Percentiles rank a stretch among this genome's conserved stretches.
These are phyloP conservation scores for Polypedilum pembai DNA, from an alignment of 1,140 invertebrate genomes.

Conservation along the genomic window DNA sequence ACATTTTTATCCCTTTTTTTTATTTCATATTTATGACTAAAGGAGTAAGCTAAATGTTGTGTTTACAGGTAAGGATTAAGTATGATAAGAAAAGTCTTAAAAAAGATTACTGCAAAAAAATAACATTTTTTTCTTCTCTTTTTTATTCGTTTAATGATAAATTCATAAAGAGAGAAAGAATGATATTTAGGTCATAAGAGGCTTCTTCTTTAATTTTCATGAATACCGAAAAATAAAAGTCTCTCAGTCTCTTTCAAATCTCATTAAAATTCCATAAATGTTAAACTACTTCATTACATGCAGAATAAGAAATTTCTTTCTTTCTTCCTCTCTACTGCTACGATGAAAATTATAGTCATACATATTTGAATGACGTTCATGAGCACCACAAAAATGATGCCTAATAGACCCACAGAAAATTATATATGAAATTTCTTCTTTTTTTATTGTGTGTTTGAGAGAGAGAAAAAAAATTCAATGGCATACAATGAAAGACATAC, in stretches of 20 bases:
- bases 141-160: background rate
- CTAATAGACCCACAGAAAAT: background rate
- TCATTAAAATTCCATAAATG: constrained; percentile 19
- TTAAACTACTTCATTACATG: background rate
- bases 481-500: background rate
- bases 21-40: background rate
- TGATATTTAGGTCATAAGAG: too few species aligned
- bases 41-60: background rate
- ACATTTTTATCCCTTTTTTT: background rate
- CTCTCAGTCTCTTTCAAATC: background rate
- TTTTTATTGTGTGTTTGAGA: too few species aligned
- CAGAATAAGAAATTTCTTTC: background rate
- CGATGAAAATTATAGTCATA: too few species aligned
- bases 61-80: constrained; percentile 1
- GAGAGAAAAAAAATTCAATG: background rate
- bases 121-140: too few species aligned
- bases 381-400: background rate
- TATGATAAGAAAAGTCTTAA: constrained; percentile 7
- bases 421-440: background rate
- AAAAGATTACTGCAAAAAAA: constrained; percentile 15
- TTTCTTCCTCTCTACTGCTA: background rate
- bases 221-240: too few species aligned
- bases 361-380: background rate
- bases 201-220: too few species aligned
- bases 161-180: background rate